These are phyloP conservation scores for Syritta pipiens DNA, from an alignment of 2,888 invertebrate species.

Conservation along the genomic window DNA sequence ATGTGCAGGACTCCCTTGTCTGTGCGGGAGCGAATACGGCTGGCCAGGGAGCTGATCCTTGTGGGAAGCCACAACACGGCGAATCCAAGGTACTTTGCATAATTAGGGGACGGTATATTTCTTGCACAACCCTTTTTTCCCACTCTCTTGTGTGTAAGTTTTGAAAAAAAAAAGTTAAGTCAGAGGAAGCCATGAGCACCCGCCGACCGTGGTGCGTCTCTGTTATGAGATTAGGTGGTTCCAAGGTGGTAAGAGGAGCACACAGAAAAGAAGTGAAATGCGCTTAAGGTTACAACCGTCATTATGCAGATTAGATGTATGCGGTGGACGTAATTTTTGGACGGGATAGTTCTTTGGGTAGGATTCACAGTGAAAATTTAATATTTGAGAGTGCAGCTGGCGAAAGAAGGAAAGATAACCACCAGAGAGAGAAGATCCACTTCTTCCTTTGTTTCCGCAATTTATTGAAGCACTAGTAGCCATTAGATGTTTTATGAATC, in stretches of 20 bases:
- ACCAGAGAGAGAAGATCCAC: too few species aligned
- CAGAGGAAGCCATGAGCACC: too few species aligned
- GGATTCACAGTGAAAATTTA: too few species aligned
- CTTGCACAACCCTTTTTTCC: background rate
- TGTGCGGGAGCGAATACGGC: background rate
- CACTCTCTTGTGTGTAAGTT: background rate
- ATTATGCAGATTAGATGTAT: conserved; percentile 64
- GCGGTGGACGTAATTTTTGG: conserved; percentile 41
- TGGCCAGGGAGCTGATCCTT: conserved; percentile 41
- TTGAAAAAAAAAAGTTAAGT: too few species aligned
- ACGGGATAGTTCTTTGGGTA: conserved; percentile 5
- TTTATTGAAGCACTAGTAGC: too few species aligned
- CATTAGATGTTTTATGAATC: too few species aligned
- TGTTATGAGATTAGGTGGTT: conserved; percentile 60
- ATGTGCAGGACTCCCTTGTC: conserved; percentile 21
- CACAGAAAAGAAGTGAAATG: background rate
- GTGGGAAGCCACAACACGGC: conserved; percentile 31
- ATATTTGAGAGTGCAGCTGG: too few species aligned
- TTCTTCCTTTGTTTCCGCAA: too few species aligned
- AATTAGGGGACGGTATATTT: conserved; percentile 56
- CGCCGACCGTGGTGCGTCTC: conserved; percentile 23
- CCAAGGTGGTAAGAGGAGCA: conserved; percentile 19
- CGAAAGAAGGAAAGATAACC: too few species aligned
- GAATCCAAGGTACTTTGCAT: conserved; percentile 63
- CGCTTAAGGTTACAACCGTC: conserved; percentile 37